A percentile compares a stretch with the other conserved stretches of the same genome.
Conservation (phyloP, 2,888 invertebrate species). For the Geotrupes spiniger region DNA sequence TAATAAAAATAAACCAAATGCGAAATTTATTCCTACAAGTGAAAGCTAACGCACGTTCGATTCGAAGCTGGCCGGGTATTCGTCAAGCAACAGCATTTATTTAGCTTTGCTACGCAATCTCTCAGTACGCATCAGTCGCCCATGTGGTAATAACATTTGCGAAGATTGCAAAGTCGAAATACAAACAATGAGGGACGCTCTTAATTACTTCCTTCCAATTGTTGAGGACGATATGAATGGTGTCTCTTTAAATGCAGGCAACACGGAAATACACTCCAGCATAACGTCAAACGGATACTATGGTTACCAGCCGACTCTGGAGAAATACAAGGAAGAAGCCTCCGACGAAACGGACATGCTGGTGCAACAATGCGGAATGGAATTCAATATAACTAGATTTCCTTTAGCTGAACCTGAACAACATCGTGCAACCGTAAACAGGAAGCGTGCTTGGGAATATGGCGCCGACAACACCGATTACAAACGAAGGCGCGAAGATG, state of each 20-base stretch:
- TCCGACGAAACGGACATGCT: slow-evolving; percentile 21
- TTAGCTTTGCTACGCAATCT: slow-evolving; percentile 29
- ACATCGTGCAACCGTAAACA: slow-evolving; percentile 16
- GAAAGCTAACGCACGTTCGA: not conserved
- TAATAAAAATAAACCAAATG: not conserved
- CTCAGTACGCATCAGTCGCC: slow-evolving; percentile 15
- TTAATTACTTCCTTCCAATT: slow-evolving; percentile 27
- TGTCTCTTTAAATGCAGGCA: slow-evolving; percentile 21
- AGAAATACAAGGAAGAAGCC: slow-evolving; percentile 13
- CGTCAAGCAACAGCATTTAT: slow-evolving; percentile 26
- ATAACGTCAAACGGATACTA: slow-evolving; percentile 57
- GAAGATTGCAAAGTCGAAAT: not conserved
- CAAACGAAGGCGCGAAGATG: slow-evolving; percentile 43
- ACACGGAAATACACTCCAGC: slow-evolving; percentile 47
- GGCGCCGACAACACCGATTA: slow-evolving; percentile 26
- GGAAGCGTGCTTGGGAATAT: slow-evolving; percentile 26
- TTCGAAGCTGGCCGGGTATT: slow-evolving; percentile 12
- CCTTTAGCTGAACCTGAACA: slow-evolving; percentile 16
- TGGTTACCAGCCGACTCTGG: slow-evolving; percentile 52
- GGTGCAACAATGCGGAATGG: slow-evolving; percentile 18
- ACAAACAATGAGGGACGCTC: slow-evolving; percentile 27
- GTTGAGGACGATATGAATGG: slow-evolving; percentile 26
- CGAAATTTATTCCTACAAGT: not conserved
- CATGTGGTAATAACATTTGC: not conserved
- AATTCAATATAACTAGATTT: slow-evolving; percentile 22